Base-by-base conservation (phyloP, 2,797 vertebrate species). In the Ctenopoma multispine region DNA sequence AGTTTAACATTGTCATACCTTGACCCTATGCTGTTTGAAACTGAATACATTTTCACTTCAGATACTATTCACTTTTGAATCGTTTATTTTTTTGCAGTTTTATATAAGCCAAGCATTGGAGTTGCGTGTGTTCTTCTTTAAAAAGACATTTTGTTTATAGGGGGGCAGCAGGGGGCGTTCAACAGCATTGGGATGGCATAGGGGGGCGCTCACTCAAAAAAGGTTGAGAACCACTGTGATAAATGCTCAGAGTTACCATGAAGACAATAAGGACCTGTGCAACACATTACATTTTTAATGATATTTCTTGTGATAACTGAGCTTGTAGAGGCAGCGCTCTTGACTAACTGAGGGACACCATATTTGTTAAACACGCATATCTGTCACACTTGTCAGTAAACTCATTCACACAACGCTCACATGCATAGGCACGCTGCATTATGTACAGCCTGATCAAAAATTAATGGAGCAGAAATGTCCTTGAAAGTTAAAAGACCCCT, bases 381-480 rank as follows among this genome's bases (percentile, higher is more conserved):
- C 68, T 57, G 79, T 80, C 59, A 78, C 63, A 55, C 69, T 68
- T 75, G 69, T 69, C 72, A 63, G 73, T 70, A 51, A 77, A 86
- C 61, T 74, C 59, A 71, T 77, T 75, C 75, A 65, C 48, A 62
- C 65, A 58, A 24, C 8, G 41, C 61, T 46, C 68, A 27, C 68
- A 56, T 82, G 61, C 80, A 87, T 65, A 80, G 77, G 71, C 77
- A 62, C 48, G 4, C 34, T 66, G 75, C 57, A 68, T 87, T 81
- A 77, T 72, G 69, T 72, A 44, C 41, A 54, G 79, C 43, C 60
- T 53, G 83, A 82, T 83, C 57, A 82, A 82, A 85, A 85, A 67
- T 78, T 59, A 77, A 85, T 79, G 59, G 77, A 67, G 82, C 79
- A 80, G 74, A 89, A 89, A 89, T 81, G 81, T 85, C 85, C 85